phyloP scores from a whole-genome alignment of 2,113 vertebrate genomes.

The Gallinago paraguaiae region DNA sequence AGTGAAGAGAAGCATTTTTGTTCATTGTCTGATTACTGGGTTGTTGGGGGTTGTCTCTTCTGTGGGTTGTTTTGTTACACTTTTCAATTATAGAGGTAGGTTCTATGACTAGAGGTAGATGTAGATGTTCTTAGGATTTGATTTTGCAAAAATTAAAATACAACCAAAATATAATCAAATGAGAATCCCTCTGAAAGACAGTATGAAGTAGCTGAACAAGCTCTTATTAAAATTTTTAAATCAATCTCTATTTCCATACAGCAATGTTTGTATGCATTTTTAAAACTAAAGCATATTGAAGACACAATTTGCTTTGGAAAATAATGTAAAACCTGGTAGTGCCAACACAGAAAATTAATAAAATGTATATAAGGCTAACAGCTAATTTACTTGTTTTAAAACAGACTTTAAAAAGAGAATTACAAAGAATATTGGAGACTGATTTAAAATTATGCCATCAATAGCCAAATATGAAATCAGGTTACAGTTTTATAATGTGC shows the following conservation, averaged over 20 bases:
- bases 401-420: not conserved
- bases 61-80: not conserved
- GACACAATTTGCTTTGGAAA: not conserved
- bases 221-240: not conserved
- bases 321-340: not conserved
- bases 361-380: not conserved
- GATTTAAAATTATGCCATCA: not conserved
- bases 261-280: not conserved
- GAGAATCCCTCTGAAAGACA: not conserved
- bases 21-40: not conserved
- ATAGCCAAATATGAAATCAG: constrained; percentile 9
- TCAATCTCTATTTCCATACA: not conserved
- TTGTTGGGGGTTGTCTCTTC: not conserved
- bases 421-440: not conserved
- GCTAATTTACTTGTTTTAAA: not conserved
- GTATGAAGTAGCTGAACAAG: not conserved
- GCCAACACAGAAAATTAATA: not conserved
- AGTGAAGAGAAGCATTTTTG: not conserved
- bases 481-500: not conserved
- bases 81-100: not conserved
- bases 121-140: not conserved
- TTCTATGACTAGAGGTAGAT: not conserved
- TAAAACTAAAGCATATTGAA: not conserved
- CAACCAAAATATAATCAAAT: not conserved
- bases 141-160: not conserved